These are phyloP conservation scores for Anguilla megastoma DNA, from an alignment of 2,797 vertebrate genomes.

Conservation along the genomic window DNA sequence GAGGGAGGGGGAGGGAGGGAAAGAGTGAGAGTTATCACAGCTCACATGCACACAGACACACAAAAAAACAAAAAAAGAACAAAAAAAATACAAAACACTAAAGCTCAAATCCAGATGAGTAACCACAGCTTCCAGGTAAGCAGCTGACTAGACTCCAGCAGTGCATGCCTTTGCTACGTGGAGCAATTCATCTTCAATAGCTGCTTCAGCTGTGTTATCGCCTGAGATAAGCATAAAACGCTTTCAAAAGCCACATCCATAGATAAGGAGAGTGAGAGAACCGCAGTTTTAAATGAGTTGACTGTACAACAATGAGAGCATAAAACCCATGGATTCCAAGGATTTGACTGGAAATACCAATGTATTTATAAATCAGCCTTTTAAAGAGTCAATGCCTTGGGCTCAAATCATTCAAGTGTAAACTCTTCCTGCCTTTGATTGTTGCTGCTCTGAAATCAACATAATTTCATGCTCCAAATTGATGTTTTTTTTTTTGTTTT, in stretches of 20 bases:
- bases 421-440: background rate
- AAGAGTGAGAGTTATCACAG: background rate
- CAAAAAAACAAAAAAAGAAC: background rate
- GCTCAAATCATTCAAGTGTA: background rate
- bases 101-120: background rate
- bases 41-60: slow-evolving; percentile 18
- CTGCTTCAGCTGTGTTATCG: background rate
- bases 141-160: background rate
- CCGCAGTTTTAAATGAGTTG: background rate
- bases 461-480: background rate
- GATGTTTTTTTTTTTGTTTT: background rate
- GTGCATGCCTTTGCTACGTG: background rate
- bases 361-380: background rate
- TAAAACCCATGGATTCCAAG: background rate
- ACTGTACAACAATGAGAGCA: background rate
- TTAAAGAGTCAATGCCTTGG: background rate
- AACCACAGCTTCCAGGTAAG: slow-evolving; percentile 4
- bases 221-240: background rate
- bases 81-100: background rate
- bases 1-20: background rate
- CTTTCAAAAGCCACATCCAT: background rate
- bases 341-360: background rate
- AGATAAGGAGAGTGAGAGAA: background rate
- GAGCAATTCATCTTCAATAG: background rate
- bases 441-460: background rate